Evolutionary conservation across 2,888 invertebrate species (phyloP).

Genomic region (Stenodera caucasica): DNA sequence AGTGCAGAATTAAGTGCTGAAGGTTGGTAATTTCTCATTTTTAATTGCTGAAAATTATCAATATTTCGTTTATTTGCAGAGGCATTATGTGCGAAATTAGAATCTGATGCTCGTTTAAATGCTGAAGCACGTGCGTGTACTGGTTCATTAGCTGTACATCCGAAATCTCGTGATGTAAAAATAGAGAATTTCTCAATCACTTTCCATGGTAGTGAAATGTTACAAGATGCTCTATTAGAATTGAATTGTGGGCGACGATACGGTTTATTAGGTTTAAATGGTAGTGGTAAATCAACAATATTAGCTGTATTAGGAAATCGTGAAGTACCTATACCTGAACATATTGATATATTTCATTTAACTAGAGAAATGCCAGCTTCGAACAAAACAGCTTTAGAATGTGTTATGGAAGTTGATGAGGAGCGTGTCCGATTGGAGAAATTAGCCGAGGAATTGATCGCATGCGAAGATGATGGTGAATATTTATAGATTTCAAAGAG

Average conservation of each 20-base stretch:
- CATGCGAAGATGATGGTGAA: conserved; percentile 83
- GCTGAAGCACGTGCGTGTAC: conserved; percentile 94
- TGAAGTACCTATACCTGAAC: conserved; percentile 94
- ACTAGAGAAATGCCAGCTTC: conserved; percentile 98
- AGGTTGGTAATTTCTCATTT: conserved; percentile 55
- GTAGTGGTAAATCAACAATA: conserved; percentile 94
- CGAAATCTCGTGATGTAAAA: conserved; percentile 94
- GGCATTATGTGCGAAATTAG: conserved; percentile 82
- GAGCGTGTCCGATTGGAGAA: conserved; percentile 89
- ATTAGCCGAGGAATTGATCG: conserved; percentile 85
- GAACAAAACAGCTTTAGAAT: conserved; percentile 91
- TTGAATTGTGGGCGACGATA: conserved; percentile 97
- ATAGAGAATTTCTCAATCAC: conserved; percentile 96
- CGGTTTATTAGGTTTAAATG: conserved; percentile 96
- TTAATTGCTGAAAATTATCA: conserved; percentile 5
- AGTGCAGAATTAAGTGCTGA: conserved; percentile 67
- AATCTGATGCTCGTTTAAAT: conserved; percentile 88
- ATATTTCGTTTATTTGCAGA: conserved; percentile 59
- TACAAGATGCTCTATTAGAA: conserved; percentile 94
- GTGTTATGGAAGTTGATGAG: conserved; percentile 98
- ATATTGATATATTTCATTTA: conserved; percentile 97
- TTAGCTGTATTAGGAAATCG: conserved; percentile 89
- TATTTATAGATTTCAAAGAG: neutral
- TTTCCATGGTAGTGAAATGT: conserved; percentile 95
- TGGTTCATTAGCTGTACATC: conserved; percentile 93